Base-by-base conservation (phyloP, 2,113 vertebrate genomes). In the Ceyx melanurus region DNA sequence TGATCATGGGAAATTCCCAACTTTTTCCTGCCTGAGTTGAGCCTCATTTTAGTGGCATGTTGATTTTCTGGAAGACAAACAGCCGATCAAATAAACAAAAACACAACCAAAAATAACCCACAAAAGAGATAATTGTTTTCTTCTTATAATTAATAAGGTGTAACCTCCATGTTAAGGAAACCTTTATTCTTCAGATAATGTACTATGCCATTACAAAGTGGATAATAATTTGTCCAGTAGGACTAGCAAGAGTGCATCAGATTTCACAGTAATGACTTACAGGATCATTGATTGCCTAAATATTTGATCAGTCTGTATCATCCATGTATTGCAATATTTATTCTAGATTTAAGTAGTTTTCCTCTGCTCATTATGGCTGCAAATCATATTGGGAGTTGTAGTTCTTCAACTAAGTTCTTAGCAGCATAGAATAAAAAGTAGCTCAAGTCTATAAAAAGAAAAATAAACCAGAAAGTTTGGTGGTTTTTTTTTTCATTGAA, bases 311-410 rank as follows among this genome's bases (percentile, higher is more conserved):
- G 85, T 37, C 72, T 87, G 86, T 80, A 92, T 83, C 81, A 66
- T 81, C 78, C 68, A 90, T 78, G 85, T 95, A 92, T 73, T 95
- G 67, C 61, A 94, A 84, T 91, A 95, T 93, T 95, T 96, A 92
- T 88, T 95, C 64, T 90, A 90, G 58, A 65, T 85, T 73, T 92
- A 95, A 90, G 77, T 80, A 54, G 76, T 90, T 86, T 87, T 86
- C 74, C 66, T 88, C 23, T 71, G 67, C 67, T 96, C 26, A 29
- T 95, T 95, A 91, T 92, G 54, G 78, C 45, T 42, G 61, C 31
- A 90, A 73, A 78, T 90, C 54, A 76, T 91, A 90, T 8, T 50
- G 60, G 60, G 68, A 94, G 70, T 62, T 92, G 70, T 40, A 81
- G 83, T 70, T 90, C 77, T 88, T 95, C 5, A 14, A 93, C 17